Evolutionary conservation across 37 sponge, comb jelly and placozoan species (phyloP).

Genomic region (Mnemiopsis leidyi): DNA sequence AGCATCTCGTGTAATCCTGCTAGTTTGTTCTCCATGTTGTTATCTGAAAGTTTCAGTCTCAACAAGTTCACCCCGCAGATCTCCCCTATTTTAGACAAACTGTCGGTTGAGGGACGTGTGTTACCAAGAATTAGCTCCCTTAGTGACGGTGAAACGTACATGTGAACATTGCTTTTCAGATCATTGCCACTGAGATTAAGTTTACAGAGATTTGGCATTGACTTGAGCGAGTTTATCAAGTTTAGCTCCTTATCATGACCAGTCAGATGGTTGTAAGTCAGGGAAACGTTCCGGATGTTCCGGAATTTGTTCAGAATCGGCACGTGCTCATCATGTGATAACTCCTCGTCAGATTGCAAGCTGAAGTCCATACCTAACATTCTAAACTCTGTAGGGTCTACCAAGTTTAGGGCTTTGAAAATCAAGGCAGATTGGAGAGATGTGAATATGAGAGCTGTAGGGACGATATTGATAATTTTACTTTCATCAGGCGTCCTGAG

Average conservation of each 20-base stretch:
- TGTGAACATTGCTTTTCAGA: not conserved
- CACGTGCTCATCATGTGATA: not conserved
- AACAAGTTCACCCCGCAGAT: not conserved
- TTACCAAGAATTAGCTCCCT: constrained; percentile 22
- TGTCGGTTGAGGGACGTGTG: not conserved
- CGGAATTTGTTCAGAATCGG: not conserved
- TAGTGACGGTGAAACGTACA: not conserved
- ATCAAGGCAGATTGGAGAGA: constrained; percentile 4
- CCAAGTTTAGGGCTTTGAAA: constrained; percentile 33
- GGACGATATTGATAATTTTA: constrained; percentile 21
- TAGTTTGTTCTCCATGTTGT: not conserved
- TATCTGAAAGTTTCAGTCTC: constrained; percentile 10
- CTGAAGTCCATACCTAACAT: constrained; percentile 50
- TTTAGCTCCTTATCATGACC: constrained; percentile 31
- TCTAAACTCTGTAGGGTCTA: not conserved
- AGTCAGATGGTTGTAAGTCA: constrained; percentile 16
- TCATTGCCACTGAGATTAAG: constrained; percentile 33
- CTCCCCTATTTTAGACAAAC: not conserved
- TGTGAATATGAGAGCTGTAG: constrained; percentile 55
- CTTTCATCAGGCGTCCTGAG: not conserved
- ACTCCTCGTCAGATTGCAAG: constrained; percentile 35
- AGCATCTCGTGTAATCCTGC: not conserved
- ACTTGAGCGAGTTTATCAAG: not conserved
- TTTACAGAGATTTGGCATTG: not conserved
- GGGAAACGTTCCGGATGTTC: not conserved